Evolutionary conservation across 2,113 vertebrate species (phyloP).

Genomic region (Eidolon helvum): DNA sequence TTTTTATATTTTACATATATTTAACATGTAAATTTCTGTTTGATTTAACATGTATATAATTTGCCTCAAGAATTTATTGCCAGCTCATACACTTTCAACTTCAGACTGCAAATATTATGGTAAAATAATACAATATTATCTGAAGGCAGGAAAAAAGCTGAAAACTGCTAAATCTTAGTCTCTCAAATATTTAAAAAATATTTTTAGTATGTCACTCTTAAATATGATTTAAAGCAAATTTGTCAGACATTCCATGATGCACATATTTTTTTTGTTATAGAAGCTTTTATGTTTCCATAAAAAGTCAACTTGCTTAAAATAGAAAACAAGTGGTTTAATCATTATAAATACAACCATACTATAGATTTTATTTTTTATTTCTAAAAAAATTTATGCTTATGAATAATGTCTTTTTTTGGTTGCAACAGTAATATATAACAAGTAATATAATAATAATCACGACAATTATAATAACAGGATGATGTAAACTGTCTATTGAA

Average conservation of each 20-base stretch:
- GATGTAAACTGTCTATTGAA: neutral
- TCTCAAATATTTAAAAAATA: constrained; percentile 44
- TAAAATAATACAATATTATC: neutral
- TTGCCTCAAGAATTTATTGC: neutral
- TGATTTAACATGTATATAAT: neutral
- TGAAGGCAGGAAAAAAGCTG: neutral
- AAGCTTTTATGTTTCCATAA: constrained; percentile 36
- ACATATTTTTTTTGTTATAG: neutral
- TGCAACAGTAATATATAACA: neutral
- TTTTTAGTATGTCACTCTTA: neutral
- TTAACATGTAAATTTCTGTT: neutral
- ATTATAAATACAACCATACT: neutral
- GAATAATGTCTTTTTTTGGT: neutral
- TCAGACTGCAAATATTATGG: neutral
- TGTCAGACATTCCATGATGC: neutral
- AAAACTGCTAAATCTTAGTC: neutral
- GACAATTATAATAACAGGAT: neutral
- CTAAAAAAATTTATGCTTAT: neutral
- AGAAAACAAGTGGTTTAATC: constrained; percentile 13
- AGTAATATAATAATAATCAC: neutral
- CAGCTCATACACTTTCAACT: neutral
- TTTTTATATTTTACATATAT: neutral
- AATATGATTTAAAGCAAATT: constrained; percentile 22
- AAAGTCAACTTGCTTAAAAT: constrained; percentile 31
- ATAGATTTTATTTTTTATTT: neutral